Percentiles rank a stretch among this genome's conserved stretches.
Conservation (phyloP, 2,797 vertebrate genomes). For the Bucorvus abyssinicus region DNA sequence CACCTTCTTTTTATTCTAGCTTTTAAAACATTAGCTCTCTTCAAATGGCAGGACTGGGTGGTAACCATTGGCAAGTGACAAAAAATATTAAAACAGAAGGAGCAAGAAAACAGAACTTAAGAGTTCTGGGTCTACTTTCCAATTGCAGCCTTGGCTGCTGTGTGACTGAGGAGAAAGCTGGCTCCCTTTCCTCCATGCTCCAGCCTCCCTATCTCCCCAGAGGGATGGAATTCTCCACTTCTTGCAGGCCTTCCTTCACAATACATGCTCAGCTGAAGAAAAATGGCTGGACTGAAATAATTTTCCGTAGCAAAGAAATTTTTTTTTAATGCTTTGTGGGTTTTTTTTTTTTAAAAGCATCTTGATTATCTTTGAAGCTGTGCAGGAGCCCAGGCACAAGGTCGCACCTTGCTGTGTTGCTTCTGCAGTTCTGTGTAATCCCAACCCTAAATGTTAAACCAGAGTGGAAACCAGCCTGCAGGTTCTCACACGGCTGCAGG, state of each 20-base stretch:
- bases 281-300: background rate
- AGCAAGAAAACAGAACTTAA: background rate
- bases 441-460: background rate
- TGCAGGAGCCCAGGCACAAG: background rate
- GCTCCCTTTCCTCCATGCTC: background rate
- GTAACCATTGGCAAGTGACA: background rate
- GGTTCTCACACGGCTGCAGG: background rate
- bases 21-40: background rate
- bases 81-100: background rate
- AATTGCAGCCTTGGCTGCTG: background rate
- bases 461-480: background rate
- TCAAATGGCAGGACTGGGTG: background rate
- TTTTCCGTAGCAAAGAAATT: background rate
- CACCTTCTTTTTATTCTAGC: background rate
- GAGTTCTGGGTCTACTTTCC: background rate
- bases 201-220: background rate
- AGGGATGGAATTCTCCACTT: background rate
- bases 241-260: background rate
- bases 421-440: background rate
- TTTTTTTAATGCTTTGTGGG: background rate
- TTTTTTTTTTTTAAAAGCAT: background rate
- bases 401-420: background rate
- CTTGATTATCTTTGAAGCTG: background rate
- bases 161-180: background rate
- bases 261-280: rapidly evolving